Conservation (phyloP, 2,888 invertebrate genomes). For the Caenorhabditis imperialis region DNA sequence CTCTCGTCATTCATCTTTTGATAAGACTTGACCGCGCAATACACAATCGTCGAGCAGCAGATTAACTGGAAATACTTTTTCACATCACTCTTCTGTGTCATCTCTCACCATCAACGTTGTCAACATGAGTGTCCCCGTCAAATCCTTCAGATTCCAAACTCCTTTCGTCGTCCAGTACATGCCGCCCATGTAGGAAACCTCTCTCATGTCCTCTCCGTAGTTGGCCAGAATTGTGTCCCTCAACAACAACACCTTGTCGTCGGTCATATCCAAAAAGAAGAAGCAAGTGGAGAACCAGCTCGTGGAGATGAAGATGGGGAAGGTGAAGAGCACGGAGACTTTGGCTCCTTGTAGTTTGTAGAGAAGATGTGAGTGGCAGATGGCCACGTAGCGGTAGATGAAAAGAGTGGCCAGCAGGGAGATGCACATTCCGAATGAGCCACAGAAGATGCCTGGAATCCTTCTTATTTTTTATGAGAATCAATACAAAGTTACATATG, state of each 20-base stretch:
- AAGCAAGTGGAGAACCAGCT: constrained; percentile 33
- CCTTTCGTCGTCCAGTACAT: constrained; percentile 21
- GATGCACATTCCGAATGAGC: constrained; percentile 28
- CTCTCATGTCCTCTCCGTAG: constrained; percentile 21
- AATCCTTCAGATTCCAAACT: constrained; percentile 24
- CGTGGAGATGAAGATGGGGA: constrained; percentile 25
- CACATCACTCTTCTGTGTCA: too few species aligned
- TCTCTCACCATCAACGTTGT: constrained; percentile 22
- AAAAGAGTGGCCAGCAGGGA: constrained; percentile 30
- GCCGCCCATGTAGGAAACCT: constrained; percentile 19
- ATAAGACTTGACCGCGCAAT: constrained; percentile 27
- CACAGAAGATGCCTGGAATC: constrained; percentile 28
- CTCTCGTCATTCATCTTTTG: constrained; percentile 37
- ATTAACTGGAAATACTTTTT: constrained; percentile 26
- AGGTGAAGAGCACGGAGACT: too few species aligned
- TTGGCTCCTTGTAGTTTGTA: too few species aligned
- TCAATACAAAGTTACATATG: constrained; percentile 20
- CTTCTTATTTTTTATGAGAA: neutral
- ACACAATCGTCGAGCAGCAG: constrained; percentile 30
- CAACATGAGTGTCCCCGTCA: constrained; percentile 24
- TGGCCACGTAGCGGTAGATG: constrained; percentile 24
- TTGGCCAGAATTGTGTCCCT: constrained; percentile 12
- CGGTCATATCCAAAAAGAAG: constrained; percentile 23
- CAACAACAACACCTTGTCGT: constrained; percentile 15
- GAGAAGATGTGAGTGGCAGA: too few species aligned